phyloP scores from a whole-genome alignment of 2,797 vertebrate genomes.

The Rhinatrema bivittatum region DNA sequence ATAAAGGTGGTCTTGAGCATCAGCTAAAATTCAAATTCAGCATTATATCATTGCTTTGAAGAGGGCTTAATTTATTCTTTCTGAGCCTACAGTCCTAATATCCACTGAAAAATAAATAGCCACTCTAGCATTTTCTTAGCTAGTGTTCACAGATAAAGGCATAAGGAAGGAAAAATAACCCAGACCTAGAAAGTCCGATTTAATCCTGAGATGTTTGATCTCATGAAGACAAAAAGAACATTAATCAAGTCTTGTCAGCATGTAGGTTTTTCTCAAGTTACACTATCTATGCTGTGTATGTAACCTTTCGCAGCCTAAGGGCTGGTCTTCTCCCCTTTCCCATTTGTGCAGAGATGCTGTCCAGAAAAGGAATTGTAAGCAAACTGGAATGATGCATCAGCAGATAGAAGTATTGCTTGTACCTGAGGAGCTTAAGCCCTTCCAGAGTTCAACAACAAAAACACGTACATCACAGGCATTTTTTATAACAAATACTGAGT shows the following conservation, averaged over 20 bases:
- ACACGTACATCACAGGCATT: no score
- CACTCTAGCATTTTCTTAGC: no score
- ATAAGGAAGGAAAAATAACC: background rate
- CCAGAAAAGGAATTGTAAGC: conserved; percentile 16
- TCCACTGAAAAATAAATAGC: no score
- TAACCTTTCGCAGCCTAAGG: background rate
- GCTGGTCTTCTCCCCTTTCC: conserved; percentile 30
- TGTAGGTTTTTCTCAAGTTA: conserved; percentile 3
- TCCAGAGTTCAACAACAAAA: background rate
- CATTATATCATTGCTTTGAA: no score
- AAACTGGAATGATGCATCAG: background rate
- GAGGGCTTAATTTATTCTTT: background rate
- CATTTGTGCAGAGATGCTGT: conserved; percentile 44
- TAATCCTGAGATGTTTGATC: background rate
- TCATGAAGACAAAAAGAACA: background rate
- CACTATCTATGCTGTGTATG: background rate
- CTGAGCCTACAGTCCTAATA: background rate
- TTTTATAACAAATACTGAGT: no score
- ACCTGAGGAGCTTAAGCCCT: background rate
- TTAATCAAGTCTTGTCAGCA: background rate
- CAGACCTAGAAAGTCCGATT: background rate
- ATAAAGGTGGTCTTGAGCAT: background rate
- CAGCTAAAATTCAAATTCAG: background rate
- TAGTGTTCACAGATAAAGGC: no score
- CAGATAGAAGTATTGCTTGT: background rate